These are phyloP conservation scores for Drosophila dunni DNA, from an alignment of 1,140 invertebrate species.

Conservation along the genomic window DNA sequence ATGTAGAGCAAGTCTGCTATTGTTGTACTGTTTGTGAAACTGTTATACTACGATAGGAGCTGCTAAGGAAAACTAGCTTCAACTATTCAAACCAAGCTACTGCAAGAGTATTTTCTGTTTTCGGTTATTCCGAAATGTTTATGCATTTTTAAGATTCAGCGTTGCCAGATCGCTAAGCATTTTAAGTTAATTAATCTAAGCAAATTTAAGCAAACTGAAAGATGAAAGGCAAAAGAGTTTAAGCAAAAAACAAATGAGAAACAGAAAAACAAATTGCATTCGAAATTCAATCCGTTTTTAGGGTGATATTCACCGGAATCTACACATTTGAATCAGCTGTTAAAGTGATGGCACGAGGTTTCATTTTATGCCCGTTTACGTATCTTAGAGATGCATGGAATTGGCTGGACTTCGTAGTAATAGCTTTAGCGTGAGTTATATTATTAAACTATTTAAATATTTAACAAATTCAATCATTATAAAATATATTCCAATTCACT, in stretches of 20 bases:
- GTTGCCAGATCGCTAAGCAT: constrained; percentile 17
- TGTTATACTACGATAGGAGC: too few relatives aligned
- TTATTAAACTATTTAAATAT: constrained; percentile 41
- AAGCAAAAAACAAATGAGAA: constrained; percentile 20
- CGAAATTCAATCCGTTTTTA: constrained; percentile 86
- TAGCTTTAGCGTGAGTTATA: constrained; percentile 99
- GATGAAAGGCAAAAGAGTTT: neutral
- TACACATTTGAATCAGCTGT: constrained; percentile 99
- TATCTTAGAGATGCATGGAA: constrained; percentile 99
- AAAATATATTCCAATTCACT: constrained; percentile 23
- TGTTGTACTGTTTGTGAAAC: too few relatives aligned
- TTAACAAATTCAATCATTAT: constrained; percentile 24
- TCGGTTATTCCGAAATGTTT: constrained; percentile 16
- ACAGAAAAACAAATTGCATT: constrained; percentile 74
- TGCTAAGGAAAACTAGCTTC: too few relatives aligned
- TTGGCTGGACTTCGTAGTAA: constrained; percentile 99
- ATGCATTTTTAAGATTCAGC: constrained; percentile 1
- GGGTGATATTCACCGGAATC: constrained; percentile 99
- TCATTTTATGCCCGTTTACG: constrained; percentile 99
- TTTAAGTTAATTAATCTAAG: constrained; percentile 2
- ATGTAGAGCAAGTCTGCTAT: too few relatives aligned
- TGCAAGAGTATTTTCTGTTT: constrained; percentile 16
- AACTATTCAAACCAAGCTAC: neutral
- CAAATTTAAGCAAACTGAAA: neutral
- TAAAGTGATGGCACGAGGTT: constrained; percentile 99